These are phyloP conservation scores for Ormyrus pomaceus DNA, from an alignment of 2,888 invertebrate genomes.

Conservation along the genomic window DNA sequence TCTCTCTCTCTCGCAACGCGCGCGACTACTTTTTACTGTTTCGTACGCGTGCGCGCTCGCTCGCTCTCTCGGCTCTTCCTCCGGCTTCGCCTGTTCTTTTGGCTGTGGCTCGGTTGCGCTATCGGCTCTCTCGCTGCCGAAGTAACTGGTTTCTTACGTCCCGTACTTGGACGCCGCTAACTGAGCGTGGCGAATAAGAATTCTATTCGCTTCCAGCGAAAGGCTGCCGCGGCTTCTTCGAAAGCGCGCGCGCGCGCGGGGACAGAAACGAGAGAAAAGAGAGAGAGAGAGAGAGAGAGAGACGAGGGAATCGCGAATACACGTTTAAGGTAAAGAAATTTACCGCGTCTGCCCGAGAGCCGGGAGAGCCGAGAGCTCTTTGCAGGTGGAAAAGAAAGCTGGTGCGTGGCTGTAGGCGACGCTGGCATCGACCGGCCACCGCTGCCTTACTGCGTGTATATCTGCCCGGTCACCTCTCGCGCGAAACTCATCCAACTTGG, in stretches of 20 bases:
- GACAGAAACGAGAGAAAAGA: not conserved
- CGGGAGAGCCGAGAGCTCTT: not conserved
- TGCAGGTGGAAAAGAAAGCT: constrained; percentile 48
- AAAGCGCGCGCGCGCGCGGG: constrained; percentile 42
- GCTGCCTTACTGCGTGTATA: not conserved
- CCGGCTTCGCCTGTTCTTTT: not conserved
- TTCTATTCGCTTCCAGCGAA: constrained; percentile 57
- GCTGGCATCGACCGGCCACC: not conserved
- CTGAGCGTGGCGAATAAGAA: constrained; percentile 66
- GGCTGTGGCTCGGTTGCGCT: not conserved
- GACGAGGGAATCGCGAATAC: not conserved
- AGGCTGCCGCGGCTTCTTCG: constrained; percentile 57
- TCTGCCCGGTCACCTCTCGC: constrained; percentile 18
- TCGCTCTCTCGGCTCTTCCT: not conserved
- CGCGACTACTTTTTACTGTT: constrained; percentile 37
- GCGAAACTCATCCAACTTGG: constrained; percentile 27
- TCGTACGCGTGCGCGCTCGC: not conserved
- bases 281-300: not conserved
- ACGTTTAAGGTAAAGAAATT: constrained; percentile 54
- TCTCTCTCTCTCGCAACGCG: not conserved
- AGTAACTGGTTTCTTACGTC: constrained; percentile 49
- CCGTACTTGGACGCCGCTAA: constrained; percentile 56
- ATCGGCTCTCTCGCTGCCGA: not conserved
- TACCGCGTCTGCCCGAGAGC: constrained; percentile 50
- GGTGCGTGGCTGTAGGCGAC: not conserved